Percentiles rank a stretch among this genome's conserved stretches.
phyloP scores from a whole-genome alignment of 2,797 vertebrate genomes.

The Sebastes cheni region DNA sequence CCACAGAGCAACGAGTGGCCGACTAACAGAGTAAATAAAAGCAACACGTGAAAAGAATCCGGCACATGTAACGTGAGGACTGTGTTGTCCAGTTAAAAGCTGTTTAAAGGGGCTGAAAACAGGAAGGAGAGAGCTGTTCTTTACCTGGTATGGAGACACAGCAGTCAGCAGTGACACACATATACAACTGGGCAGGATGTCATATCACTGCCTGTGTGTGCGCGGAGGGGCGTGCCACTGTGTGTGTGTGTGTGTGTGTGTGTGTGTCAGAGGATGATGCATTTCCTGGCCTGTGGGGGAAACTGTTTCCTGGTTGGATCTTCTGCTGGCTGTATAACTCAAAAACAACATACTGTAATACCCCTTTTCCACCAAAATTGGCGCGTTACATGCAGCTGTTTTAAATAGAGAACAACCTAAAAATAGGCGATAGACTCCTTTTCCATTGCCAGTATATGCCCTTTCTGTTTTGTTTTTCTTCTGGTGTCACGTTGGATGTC shows the following conservation, averaged over 20 bases:
- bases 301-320: conserved; percentile 73
- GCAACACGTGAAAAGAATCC: background rate
- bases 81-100: background rate
- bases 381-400: background rate
- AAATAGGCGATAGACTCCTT: background rate
- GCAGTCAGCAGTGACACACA: conserved; percentile 51
- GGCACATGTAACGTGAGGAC: background rate
- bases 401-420: background rate
- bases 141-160: conserved; percentile 62
- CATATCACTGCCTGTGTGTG: conserved; percentile 45
- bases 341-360: background rate
- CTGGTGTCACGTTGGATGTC: background rate
- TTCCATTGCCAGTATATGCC: background rate
- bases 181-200: conserved; percentile 65
- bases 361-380: background rate
- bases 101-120: conserved; percentile 19
- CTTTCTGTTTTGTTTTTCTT: background rate
- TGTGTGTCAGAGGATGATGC: conserved; percentile 69
- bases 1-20: background rate
- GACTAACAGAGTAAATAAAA: background rate
- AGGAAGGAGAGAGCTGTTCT: conserved; percentile 38
- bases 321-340: conserved; percentile 41
- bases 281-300: conserved; percentile 72
- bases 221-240: conserved; percentile 35
- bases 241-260: background rate